These are phyloP conservation scores for Heteromormyrus szaboi DNA, from an alignment of 2,797 vertebrate genomes.

Conservation along the genomic window DNA sequence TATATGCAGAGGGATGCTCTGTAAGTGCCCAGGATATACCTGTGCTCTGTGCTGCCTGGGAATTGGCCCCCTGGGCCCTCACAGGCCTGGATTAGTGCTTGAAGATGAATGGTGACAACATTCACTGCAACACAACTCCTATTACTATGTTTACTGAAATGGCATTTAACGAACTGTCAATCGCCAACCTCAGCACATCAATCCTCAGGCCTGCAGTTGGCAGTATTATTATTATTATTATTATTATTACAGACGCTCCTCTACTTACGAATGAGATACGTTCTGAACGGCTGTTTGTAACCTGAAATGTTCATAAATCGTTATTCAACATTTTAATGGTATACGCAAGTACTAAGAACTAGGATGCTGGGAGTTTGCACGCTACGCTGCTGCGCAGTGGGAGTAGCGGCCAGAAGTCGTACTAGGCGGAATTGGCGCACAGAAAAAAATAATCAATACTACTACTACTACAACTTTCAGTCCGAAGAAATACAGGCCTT, in stretches of 20 bases:
- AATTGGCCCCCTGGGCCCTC: background rate
- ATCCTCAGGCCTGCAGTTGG: background rate
- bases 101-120: background rate
- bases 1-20: background rate
- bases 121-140: background rate
- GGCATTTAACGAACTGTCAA: background rate
- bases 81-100: background rate
- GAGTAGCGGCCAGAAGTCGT: background rate
- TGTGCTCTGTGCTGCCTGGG: background rate
- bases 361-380: background rate
- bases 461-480: background rate
- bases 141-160: background rate
- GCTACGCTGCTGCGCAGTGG: too few species aligned
- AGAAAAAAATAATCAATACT: background rate
- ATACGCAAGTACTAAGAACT: background rate
- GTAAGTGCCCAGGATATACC: background rate
- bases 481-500: background rate
- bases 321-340: background rate
- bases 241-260: background rate
- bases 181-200: background rate
- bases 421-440: too few species aligned
- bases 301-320: background rate
- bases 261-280: background rate
- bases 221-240: background rate
- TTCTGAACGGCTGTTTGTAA: background rate